Percentiles rank a stretch among this genome's conserved stretches.
These are phyloP conservation scores for Drosophila bunnanda DNA, from an alignment of 2,888 invertebrate species.

Conservation along the genomic window DNA sequence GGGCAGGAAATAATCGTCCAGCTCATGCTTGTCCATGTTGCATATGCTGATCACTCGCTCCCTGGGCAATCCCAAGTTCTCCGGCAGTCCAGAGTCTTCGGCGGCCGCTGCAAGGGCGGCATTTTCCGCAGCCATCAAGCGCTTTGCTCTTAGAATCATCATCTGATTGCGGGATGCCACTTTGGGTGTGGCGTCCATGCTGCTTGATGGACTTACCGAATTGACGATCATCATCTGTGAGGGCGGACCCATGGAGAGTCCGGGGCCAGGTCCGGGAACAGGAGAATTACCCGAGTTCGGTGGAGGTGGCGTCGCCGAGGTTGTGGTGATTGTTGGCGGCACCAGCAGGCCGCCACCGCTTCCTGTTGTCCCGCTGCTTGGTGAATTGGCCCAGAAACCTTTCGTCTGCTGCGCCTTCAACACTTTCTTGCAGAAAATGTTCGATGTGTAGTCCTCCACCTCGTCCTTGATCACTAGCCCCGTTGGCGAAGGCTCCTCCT, in stretches of 20 bases:
- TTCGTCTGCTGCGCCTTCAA: conserved; percentile 84
- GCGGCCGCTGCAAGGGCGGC: conserved; percentile 65
- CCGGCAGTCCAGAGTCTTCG: conserved; percentile 75
- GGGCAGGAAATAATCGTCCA: conserved; percentile 90
- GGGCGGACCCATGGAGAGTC: conserved; percentile 85
- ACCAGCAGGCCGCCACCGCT: conserved; percentile 53
- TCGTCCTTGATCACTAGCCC: conserved; percentile 81
- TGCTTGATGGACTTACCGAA: conserved; percentile 76
- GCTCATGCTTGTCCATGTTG: conserved; percentile 91
- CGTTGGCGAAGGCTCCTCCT: conserved; percentile 54
- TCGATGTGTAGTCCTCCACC: conserved; percentile 82
- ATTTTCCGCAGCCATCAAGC: conserved; percentile 78
- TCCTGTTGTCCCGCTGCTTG: conserved; percentile 67
- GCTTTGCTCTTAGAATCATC: conserved; percentile 85
- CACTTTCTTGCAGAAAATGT: conserved; percentile 84
- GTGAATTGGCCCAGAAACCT: conserved; percentile 83
- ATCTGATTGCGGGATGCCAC: conserved; percentile 85
- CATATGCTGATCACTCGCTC: conserved; percentile 91
- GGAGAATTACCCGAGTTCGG: conserved; percentile 27
- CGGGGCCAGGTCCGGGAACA: conserved; percentile 42
- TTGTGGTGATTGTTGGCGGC: conserved; percentile 79
- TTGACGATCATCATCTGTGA: conserved; percentile 67
- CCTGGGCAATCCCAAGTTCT: conserved; percentile 86
- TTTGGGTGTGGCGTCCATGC: conserved; percentile 78
- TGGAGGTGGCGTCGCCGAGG: conserved; percentile 72